These are phyloP conservation scores for Streptopelia turtur DNA, from an alignment of 2,797 vertebrate species.

Conservation along the genomic window DNA sequence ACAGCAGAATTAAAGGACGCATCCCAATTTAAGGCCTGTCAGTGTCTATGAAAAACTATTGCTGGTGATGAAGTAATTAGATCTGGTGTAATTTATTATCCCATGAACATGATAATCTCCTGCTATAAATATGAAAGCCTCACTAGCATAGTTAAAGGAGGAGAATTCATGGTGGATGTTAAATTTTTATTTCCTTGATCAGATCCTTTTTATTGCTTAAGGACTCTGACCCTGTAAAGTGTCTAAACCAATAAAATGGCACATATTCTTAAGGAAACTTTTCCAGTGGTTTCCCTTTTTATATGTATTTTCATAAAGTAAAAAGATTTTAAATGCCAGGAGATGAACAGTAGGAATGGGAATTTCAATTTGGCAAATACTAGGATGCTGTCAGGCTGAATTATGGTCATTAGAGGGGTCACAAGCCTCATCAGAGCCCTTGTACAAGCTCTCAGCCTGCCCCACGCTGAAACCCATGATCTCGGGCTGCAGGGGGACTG, in stretches of 20 bases:
- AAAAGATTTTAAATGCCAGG: background rate
- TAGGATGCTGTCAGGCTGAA: background rate
- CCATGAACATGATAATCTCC: slow-evolving; percentile 66
- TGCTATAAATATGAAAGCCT: slow-evolving; percentile 72
- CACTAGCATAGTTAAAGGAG: slow-evolving; percentile 48
- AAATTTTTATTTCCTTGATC: slow-evolving; percentile 65
- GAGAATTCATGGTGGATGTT: slow-evolving; percentile 59
- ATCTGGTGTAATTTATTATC: slow-evolving; percentile 72
- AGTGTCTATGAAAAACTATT: slow-evolving; percentile 61
- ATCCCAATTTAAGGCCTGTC: slow-evolving; percentile 70
- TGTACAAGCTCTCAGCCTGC: background rate
- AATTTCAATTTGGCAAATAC: background rate
- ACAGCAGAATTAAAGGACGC: slow-evolving; percentile 56
- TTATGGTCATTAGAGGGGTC: background rate
- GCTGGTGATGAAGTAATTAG: slow-evolving; percentile 74
- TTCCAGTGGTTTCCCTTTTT: slow-evolving; percentile 31
- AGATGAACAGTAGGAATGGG: background rate
- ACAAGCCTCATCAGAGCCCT: background rate
- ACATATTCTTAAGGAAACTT: slow-evolving; percentile 60
- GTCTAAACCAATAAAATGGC: slow-evolving; percentile 59
- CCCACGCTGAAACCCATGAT: accelerated
- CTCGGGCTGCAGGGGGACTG: background rate
- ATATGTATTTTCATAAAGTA: slow-evolving; percentile 16
- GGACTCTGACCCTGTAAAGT: slow-evolving; percentile 45
- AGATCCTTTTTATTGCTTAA: slow-evolving; percentile 57